These are phyloP conservation scores for Cyclargus thomasi DNA, from an alignment of 1,140 invertebrate genomes.

Conservation along the genomic window DNA sequence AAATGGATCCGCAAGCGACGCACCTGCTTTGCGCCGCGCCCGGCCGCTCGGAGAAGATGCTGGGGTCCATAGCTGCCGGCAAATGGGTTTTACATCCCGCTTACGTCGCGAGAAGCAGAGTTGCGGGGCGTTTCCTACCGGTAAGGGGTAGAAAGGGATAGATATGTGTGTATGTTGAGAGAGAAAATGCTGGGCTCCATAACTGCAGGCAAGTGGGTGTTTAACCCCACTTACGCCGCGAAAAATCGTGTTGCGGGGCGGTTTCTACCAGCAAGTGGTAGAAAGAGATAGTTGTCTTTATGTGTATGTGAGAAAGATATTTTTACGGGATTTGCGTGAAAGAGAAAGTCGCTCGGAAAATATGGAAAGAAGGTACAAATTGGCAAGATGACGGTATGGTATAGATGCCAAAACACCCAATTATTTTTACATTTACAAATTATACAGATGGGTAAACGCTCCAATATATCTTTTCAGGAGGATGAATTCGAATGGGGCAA, in stretches of 20 bases:
- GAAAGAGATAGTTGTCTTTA: no score
- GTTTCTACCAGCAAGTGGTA: constrained; percentile 77
- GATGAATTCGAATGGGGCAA: constrained; percentile 87
- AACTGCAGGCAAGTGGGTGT: constrained; percentile 90
- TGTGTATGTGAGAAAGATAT: constrained; percentile 81
- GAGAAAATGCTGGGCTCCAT: constrained; percentile 91
- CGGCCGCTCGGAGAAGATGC: constrained; percentile 88
- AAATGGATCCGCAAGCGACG: constrained; percentile 82
- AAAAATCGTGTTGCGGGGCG: constrained; percentile 77
- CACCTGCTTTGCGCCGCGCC: constrained; percentile 86
- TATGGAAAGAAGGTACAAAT: no score
- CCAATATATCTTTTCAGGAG: constrained; percentile 76
- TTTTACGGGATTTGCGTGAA: no score
- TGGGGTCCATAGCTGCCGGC: constrained; percentile 88
- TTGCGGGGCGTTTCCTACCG: constrained; percentile 80
- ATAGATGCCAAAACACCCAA: no score
- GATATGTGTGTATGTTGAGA: no score
- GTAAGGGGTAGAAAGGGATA: constrained; percentile 24
- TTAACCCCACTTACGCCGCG: constrained; percentile 86
- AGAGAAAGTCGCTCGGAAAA: no score
- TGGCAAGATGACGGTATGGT: no score
- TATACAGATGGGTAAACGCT: no score
- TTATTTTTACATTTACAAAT: no score
- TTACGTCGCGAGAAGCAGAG: constrained; percentile 82
- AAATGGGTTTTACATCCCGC: constrained; percentile 89